Evolutionary conservation across 1,140 invertebrate genomes (phyloP).

Genomic region (Onthophagus taurus): DNA sequence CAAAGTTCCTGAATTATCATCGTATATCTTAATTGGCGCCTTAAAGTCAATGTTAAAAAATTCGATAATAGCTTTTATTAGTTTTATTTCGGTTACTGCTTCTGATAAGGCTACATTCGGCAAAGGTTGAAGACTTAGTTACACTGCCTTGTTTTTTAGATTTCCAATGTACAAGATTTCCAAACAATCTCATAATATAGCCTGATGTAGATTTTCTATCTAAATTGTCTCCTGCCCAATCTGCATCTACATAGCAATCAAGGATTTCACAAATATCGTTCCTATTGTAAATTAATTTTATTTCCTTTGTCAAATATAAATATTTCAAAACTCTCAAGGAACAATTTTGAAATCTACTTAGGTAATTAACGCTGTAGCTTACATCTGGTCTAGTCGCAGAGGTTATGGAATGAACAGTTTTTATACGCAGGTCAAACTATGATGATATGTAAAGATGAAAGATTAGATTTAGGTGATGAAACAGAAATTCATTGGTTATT

Average conservation of each 20-base stretch:
- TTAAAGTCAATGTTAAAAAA: no score
- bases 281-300: slow-evolving; percentile 1
- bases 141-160: slow-evolving; percentile 15
- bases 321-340: slow-evolving; percentile 8
- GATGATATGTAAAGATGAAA: no score
- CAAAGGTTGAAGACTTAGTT: no score
- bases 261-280: background rate
- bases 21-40: no score
- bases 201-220: slow-evolving; percentile 35
- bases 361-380: slow-evolving; percentile 6
- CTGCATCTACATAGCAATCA: slow-evolving; percentile 24
- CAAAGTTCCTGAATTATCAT: no score
- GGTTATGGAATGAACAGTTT: no score
- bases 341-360: slow-evolving; percentile 13
- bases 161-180: slow-evolving; percentile 26
- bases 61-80: no score
- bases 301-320: slow-evolving; percentile 2
- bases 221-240: slow-evolving; percentile 28
- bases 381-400: slow-evolving; percentile 5
- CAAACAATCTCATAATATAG: slow-evolving; percentile 26
- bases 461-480: no score
- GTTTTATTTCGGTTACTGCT: no score
- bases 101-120: no score
- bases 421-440: no score
- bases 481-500: background rate